A percentile compares a stretch with the other conserved stretches of the same genome.
Evolutionary conservation across 2,888 invertebrate species (phyloP).

Genomic region (Conchocele bisecta): DNA sequence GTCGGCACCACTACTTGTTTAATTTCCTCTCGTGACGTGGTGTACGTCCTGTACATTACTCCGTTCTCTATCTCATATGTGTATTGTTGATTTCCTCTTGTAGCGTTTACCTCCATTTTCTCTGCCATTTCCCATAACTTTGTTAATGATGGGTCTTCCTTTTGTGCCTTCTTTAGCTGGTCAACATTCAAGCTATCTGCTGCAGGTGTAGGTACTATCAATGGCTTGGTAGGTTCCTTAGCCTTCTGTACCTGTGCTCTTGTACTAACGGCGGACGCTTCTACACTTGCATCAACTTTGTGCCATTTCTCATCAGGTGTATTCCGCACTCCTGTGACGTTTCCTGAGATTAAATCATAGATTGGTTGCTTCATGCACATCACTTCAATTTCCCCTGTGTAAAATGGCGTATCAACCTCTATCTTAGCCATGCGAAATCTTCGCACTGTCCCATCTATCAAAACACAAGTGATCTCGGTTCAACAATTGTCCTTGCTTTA

Average conservation of each 20-base stretch:
- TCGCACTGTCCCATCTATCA: conserved; percentile 20
- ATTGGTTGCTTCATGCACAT: conserved; percentile 24
- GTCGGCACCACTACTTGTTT: conserved; percentile 4
- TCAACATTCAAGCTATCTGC: background rate
- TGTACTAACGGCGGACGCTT: background rate
- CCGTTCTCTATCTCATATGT: conserved; percentile 1
- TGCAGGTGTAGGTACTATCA: background rate
- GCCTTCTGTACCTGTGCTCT: background rate
- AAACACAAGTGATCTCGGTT: no score
- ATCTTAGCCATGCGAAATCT: conserved; percentile 13
- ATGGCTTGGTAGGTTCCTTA: background rate
- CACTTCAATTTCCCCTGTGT: conserved; percentile 28
- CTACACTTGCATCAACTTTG: background rate
- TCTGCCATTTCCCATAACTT: conserved; percentile 1
- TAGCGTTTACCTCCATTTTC: background rate
- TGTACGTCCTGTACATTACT: conserved; percentile 1
- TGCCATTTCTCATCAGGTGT: background rate
- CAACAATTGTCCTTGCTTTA: conserved; percentile 12
- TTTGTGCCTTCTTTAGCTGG: background rate
- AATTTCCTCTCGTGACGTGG: background rate
- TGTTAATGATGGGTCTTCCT: background rate
- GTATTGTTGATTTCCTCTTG: conserved; percentile 1
- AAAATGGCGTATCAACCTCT: conserved; percentile 32
- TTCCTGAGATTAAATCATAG: conserved; percentile 27
- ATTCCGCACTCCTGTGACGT: conserved; percentile 1